A percentile compares a stretch with the other conserved stretches of the same genome.
phyloP scores from a whole-genome alignment of 2,888 invertebrate genomes.

The Yponomeuta malinellus region DNA sequence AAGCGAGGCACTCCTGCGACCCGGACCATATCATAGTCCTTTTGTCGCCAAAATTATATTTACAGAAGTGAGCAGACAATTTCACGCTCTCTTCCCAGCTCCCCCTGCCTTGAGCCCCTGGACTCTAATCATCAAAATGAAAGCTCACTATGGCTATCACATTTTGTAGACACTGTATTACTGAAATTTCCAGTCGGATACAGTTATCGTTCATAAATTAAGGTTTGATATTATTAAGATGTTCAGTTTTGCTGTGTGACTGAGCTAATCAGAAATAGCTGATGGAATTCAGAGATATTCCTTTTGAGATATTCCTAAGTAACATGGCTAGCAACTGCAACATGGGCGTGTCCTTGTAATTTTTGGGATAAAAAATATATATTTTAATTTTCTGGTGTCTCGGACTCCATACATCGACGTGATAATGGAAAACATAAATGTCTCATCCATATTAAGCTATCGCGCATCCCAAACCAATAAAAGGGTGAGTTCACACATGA shows the following conservation, averaged over 20 bases:
- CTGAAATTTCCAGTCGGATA: no score
- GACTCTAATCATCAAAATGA: slow-evolving; percentile 64
- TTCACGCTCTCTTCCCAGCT: slow-evolving; percentile 73
- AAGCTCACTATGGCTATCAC: slow-evolving; percentile 41
- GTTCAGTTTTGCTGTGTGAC: no score
- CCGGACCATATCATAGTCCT: slow-evolving; percentile 71
- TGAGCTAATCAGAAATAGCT: no score
- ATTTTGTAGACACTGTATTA: no score
- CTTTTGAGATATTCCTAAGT: no score
- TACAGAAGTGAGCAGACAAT: slow-evolving; percentile 77
- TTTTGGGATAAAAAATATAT: no score
- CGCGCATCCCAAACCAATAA: slow-evolving; percentile 52
- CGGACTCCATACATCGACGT: background rate
- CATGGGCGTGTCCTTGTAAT: no score
- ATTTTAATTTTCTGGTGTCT: background rate
- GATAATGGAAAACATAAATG: background rate
- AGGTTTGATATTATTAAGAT: no score
- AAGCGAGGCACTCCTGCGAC: slow-evolving; percentile 53
- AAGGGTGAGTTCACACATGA: slow-evolving; percentile 73
- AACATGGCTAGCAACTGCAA: no score
- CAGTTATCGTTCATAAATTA: no score
- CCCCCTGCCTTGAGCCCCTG: slow-evolving; percentile 50
- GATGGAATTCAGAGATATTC: no score
- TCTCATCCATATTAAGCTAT: slow-evolving; percentile 38
- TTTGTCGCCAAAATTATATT: slow-evolving; percentile 76